Conservation (phyloP, 2,113 vertebrate species). For the Calonectris borealis region DNA sequence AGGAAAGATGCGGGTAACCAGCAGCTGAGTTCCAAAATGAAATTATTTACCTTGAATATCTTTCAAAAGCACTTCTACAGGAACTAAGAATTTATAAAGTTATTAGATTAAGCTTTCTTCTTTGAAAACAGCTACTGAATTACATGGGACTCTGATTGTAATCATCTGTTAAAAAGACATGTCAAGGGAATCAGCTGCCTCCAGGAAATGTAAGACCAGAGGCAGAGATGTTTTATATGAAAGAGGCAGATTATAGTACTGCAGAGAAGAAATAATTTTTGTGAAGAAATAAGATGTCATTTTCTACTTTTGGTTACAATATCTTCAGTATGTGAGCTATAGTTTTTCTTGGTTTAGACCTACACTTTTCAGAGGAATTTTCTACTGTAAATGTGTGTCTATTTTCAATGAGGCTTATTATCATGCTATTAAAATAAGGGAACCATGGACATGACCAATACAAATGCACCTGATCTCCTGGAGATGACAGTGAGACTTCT, state of each 20-base stretch:
- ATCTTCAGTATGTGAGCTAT: neutral
- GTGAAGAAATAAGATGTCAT: neutral
- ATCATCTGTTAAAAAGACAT: conserved; percentile 55
- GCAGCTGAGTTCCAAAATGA: neutral
- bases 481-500: neutral
- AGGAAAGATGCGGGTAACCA: neutral
- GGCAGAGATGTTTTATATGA: neutral
- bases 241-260: neutral
- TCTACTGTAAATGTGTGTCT: neutral
- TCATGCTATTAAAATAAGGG: neutral
- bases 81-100: conserved; percentile 30
- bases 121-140: conserved; percentile 49
- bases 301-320: neutral
- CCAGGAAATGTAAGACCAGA: neutral
- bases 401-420: neutral
- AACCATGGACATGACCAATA: neutral
- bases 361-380: neutral
- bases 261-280: neutral
- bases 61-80: neutral
- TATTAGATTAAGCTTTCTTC: conserved; percentile 52
- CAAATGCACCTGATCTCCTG: neutral
- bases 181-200: conserved; percentile 11
- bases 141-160: conserved; percentile 7
- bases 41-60: conserved; percentile 18
- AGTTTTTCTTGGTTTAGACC: neutral